phyloP scores from a whole-genome alignment of 2,888 invertebrate species.

The Drosophila anomalipes region DNA sequence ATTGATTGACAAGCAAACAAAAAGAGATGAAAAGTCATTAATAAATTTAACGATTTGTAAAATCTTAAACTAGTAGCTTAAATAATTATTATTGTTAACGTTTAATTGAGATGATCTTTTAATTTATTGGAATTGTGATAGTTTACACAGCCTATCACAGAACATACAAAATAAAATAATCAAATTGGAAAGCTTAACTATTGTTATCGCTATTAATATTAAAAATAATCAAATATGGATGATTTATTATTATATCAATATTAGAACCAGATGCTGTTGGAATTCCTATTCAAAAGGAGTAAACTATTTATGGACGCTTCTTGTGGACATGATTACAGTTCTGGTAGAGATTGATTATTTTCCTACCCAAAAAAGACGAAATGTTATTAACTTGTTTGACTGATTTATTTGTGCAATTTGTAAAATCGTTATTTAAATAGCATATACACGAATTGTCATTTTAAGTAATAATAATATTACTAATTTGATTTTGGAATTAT shows the following conservation, averaged over 20 bases:
- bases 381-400: not conserved
- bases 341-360: not conserved
- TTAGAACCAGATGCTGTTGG: not conserved
- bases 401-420: constrained; percentile 1
- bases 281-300: not conserved
- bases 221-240: too few species aligned
- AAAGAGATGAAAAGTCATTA: not conserved
- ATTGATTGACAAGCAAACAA: not conserved
- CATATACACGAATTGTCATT: not conserved
- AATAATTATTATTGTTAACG: too few species aligned
- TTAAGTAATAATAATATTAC: not conserved
- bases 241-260: not conserved
- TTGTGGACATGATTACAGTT: too few species aligned
- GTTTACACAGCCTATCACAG: too few species aligned
- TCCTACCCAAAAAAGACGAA: not conserved
- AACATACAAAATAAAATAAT: too few species aligned
- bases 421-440: not conserved
- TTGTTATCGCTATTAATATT: too few species aligned
- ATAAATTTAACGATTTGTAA: not conserved
- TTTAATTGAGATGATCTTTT: too few species aligned
- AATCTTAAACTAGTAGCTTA: not conserved
- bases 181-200: not conserved
- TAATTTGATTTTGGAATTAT: not conserved
- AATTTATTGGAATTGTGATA: too few species aligned
- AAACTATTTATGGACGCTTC: not conserved